Evolutionary conservation across 1,140 invertebrate genomes (phyloP).

Genomic region (Anagrus nilaparvatae): DNA sequence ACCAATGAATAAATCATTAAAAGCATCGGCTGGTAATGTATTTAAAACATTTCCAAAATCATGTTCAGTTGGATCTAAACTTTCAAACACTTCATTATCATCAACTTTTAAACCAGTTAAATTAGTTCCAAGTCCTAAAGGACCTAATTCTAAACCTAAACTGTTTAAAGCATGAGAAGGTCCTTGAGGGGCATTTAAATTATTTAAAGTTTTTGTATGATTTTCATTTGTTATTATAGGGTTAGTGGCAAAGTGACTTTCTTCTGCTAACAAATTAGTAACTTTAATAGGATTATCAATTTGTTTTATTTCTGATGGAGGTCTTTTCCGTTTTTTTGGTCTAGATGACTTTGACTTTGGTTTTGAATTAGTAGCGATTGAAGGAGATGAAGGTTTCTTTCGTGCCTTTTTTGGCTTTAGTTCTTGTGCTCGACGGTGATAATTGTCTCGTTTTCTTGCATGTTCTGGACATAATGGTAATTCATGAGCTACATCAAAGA

Average conservation of each 20-base stretch:
- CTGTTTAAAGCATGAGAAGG: slow-evolving; percentile 17
- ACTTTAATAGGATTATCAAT: slow-evolving; percentile 26
- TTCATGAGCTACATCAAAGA: slow-evolving; percentile 76
- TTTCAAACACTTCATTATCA: slow-evolving; percentile 43
- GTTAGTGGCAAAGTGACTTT: slow-evolving; percentile 22
- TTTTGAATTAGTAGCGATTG: neutral
- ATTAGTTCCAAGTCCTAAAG: slow-evolving; percentile 31
- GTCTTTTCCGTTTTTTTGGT: slow-evolving; percentile 24
- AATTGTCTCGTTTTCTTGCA: slow-evolving; percentile 68
- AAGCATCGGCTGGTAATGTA: slow-evolving; percentile 82
- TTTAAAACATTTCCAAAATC: slow-evolving; percentile 82
- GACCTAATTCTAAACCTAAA: slow-evolving; percentile 30
- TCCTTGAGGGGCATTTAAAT: slow-evolving; percentile 20
- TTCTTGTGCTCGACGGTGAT: slow-evolving; percentile 58
- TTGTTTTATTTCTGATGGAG: slow-evolving; percentile 5
- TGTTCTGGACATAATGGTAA: slow-evolving; percentile 76
- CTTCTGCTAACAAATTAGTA: slow-evolving; percentile 26
- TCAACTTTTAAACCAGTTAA: slow-evolving; percentile 36
- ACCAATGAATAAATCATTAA: slow-evolving; percentile 80
- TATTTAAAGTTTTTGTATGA: slow-evolving; percentile 36
- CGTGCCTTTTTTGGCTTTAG: slow-evolving; percentile 70
- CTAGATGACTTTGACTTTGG: slow-evolving; percentile 46
- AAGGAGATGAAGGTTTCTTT: slow-evolving; percentile 61
- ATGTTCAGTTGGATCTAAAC: slow-evolving; percentile 64
- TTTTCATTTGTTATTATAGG: slow-evolving; percentile 16